These are phyloP conservation scores for Silurus lanzhouensis DNA, from an alignment of 2,797 vertebrate genomes.

Conservation along the genomic window DNA sequence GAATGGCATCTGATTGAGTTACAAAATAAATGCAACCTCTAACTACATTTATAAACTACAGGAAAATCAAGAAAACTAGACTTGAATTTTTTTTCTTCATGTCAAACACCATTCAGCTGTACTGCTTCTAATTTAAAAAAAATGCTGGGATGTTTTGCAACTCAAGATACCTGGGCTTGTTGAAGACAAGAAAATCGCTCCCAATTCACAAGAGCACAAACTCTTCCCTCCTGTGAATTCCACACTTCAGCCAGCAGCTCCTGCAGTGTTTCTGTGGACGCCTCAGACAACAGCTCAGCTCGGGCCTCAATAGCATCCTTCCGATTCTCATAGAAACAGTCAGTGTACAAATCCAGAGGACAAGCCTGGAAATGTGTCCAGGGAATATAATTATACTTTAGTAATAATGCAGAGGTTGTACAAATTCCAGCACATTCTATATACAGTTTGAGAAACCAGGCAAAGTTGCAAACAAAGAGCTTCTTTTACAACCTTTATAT, in stretches of 20 bases:
- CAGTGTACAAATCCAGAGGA: constrained; percentile 90
- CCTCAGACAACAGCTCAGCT: constrained; percentile 74
- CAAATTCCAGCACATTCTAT: not conserved
- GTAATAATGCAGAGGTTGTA: not conserved
- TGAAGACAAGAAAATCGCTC: constrained; percentile 82
- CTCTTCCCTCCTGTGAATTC: constrained; percentile 74
- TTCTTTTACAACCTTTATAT: constrained; percentile 4
- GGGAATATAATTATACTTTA: not conserved
- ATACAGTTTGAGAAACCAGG: not conserved
- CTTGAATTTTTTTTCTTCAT: not conserved
- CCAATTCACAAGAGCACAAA: constrained; percentile 85
- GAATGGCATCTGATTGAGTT: not conserved
- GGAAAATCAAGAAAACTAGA: not conserved
- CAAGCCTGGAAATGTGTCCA: constrained; percentile 69
- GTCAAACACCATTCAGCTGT: not conserved
- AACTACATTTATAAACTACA: too few relatives aligned
- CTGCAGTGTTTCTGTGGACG: constrained; percentile 74
- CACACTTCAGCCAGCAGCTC: constrained; percentile 79
- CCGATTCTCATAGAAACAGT: constrained; percentile 89
- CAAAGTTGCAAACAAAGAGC: not conserved
- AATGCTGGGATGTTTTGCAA: not conserved
- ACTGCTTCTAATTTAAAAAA: not conserved
- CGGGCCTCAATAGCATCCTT: constrained; percentile 75
- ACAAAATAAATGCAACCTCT: not conserved
- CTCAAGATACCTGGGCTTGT: constrained; percentile 71